Conservation (phyloP, 2,797 vertebrate genomes). For the Parauchenoglanis punctatus region DNA sequence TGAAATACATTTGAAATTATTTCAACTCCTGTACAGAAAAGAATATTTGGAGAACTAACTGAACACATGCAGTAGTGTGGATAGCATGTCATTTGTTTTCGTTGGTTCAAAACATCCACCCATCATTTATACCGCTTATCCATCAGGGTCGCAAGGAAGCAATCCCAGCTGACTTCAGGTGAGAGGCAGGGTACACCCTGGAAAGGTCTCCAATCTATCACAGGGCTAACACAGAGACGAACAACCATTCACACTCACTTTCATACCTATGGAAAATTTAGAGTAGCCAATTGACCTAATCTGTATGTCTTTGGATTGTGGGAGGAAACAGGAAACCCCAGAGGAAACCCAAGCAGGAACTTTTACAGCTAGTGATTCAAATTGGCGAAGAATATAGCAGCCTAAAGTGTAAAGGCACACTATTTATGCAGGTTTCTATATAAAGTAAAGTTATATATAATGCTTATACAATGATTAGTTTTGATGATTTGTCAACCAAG, state of each 20-base stretch:
- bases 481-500: not conserved
- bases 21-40: not conserved
- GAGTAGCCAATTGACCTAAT: no score
- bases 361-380: not conserved
- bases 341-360: not conserved
- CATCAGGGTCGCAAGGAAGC: no score
- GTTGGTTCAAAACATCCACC: not conserved
- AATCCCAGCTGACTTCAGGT: no score
- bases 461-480: not conserved
- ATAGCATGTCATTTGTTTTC: not conserved
- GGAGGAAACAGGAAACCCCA: no score
- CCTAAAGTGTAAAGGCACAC: not conserved
- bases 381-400: not conserved
- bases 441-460: not conserved
- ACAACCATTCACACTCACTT: no score
- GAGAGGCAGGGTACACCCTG: no score
- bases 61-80: not conserved
- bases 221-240: no score
- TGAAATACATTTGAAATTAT: not conserved
- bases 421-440: not conserved
- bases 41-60: not conserved
- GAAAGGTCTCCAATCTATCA: no score
- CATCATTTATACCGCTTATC: not conserved
- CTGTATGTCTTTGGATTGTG: no score
- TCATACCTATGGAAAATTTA: no score